Evolutionary conservation across 2,113 vertebrate genomes (phyloP), one percentile per base, ranked within the genome.

Genomic region (Merops nubicus): DNA sequence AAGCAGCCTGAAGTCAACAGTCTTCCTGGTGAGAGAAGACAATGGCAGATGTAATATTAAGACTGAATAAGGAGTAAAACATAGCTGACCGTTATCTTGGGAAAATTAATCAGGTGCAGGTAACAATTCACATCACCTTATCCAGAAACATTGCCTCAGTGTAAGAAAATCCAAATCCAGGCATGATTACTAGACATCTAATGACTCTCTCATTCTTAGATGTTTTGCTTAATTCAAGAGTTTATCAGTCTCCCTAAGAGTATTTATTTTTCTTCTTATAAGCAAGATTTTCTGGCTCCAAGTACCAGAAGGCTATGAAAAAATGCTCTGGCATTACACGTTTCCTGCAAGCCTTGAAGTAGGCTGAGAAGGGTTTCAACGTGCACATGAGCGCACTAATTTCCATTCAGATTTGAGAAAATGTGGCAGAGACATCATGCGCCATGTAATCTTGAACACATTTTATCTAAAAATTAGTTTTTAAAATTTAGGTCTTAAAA

Each of bases 1-100:
- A 94, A 92, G 67, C 62, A 89, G 65, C 73, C 69, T 83, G 89
- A 96, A 96, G 86, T 91, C 87, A 96, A 93, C 64, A 91, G 26
- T 14, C 68, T 84, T 92, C 73, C 70, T 63, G 36, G 72, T 89
- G 82, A 90, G 42, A 91, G 31, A 68, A 84, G 28, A 50, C 13
- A 56, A 47, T 38, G 20, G 56, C 38, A 82, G 45, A 82, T 7
- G 63, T 33, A 69, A 89, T 54, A 33, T 63, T 92, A 84, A 93
- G 84, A 91, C 38, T 54, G 79, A 88, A 45, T 31, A 89, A 57
- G 38, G 56, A 73, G 75, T 72, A 62, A 94, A 64, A 68, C 33
- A 85, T 28, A 80, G 47, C 21, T 45, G 33, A 53, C 17, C 11
- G 12, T 47, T 63, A 48, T 29, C 63, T 50, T 75, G 60, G 42